Conservation (phyloP, 2,888 invertebrate genomes). For the Blastobasis lacticolella region DNA sequence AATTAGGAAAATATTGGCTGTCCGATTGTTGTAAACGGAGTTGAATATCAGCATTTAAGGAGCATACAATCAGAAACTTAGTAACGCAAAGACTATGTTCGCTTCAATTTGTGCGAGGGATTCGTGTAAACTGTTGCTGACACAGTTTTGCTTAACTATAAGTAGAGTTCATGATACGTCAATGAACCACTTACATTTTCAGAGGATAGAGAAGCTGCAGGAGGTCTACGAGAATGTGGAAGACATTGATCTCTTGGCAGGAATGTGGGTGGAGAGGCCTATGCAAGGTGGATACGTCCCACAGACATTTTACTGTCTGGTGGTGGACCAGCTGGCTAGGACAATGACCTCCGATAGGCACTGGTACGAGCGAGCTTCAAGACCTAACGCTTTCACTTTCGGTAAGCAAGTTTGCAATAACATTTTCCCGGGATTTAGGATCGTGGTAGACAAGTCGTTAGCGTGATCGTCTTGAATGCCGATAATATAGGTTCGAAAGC, state of each 20-base stretch:
- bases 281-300: slow-evolving; percentile 87
- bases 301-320: slow-evolving; percentile 88
- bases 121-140: no score
- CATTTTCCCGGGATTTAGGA: neutral
- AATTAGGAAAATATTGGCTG: no score
- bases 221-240: slow-evolving; percentile 70
- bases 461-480: neutral
- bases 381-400: slow-evolving; percentile 33
- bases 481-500: neutral
- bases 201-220: slow-evolving; percentile 28
- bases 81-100: no score
- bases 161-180: neutral
- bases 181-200: neutral
- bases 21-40: no score
- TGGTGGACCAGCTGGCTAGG: slow-evolving; percentile 87
- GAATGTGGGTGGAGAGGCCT: slow-evolving; percentile 86
- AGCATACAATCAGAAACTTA: neutral
- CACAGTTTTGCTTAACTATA: neutral
- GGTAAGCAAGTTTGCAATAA: slow-evolving; percentile 20
- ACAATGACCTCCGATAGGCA: slow-evolving; percentile 86
- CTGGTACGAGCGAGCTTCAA: slow-evolving; percentile 71
- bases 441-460: neutral
- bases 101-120: no score
- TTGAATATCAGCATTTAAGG: neutral
- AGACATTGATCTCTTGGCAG: slow-evolving; percentile 91